phyloP scores from a whole-genome alignment of 2,113 vertebrate species.

The Antigone vipio region DNA sequence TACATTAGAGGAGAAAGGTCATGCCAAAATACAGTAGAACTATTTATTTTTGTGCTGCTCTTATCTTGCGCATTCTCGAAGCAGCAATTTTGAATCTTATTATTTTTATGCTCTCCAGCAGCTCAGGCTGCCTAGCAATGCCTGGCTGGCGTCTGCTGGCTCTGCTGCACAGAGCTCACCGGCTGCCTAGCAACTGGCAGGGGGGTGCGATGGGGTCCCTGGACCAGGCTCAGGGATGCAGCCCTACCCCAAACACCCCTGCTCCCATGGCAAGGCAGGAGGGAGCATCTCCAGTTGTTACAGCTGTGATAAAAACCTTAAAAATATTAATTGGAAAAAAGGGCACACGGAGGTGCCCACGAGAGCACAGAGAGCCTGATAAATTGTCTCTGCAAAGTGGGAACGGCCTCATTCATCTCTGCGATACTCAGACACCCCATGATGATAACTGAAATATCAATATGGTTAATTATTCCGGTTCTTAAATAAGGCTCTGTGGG shows the following conservation, averaged over 20 bases:
- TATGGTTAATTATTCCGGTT: not conserved
- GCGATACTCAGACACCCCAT: not conserved
- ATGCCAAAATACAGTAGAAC: slow-evolving; percentile 20
- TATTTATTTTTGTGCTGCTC: slow-evolving; percentile 18
- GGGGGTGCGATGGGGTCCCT: not conserved
- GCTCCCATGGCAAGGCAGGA: not conserved
- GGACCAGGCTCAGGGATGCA: not conserved
- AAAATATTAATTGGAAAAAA: not conserved
- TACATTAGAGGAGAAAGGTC: slow-evolving; percentile 33
- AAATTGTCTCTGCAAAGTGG: not conserved
- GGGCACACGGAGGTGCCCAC: accelerated
- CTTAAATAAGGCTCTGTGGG: not conserved
- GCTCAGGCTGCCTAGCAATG: slow-evolving; percentile 58
- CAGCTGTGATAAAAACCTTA: not conserved
- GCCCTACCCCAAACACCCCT: not conserved
- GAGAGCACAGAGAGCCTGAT: not conserved
- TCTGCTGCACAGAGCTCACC: not conserved
- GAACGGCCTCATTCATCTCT: not conserved
- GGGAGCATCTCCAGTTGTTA: not conserved
- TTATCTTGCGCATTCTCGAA: slow-evolving; percentile 14
- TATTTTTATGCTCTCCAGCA: slow-evolving; percentile 28
- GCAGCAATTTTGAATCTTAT: slow-evolving; percentile 16
- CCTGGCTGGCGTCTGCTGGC: not conserved
- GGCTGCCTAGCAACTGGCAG: slow-evolving; percentile 64
- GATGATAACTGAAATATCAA: not conserved